Evolutionary conservation across 2,888 invertebrate species (phyloP).

Genomic region (Hemaris fuciformis): DNA sequence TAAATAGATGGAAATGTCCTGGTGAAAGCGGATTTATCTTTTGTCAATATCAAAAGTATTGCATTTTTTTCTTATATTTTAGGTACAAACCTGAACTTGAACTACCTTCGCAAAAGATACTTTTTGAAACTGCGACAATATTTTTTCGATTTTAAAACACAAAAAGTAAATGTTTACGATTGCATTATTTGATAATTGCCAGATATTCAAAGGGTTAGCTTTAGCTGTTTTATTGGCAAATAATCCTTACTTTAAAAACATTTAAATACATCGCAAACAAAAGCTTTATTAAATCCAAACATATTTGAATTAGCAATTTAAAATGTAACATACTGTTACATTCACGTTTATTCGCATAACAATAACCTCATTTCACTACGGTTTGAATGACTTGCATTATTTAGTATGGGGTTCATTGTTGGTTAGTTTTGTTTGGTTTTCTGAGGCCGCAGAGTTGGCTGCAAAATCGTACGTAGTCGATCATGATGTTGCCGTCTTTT

Average conservation of each 20-base stretch:
- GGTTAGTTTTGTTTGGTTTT: conserved; percentile 60
- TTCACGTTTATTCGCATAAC: background rate
- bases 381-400: conserved; percentile 19
- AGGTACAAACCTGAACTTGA: no score
- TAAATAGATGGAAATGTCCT: no score
- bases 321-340: background rate
- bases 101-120: no score
- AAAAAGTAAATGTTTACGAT: background rate
- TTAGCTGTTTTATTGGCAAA: background rate
- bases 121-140: no score
- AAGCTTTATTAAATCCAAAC: conserved; percentile 16
- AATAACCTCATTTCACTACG: conserved; percentile 13
- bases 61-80: no score
- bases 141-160: no score
- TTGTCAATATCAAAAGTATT: no score
- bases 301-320: conserved; percentile 9
- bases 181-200: background rate
- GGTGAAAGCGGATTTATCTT: no score
- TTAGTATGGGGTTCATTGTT: conserved; percentile 14
- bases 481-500: conserved; percentile 78
- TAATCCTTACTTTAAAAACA: background rate
- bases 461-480: conserved; percentile 84
- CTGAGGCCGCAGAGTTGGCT: conserved; percentile 82
- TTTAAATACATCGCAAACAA: background rate
- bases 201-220: background rate